Evolutionary conservation across 1,140 invertebrate genomes (phyloP), one percentile per base, ranked within the genome.

Genomic region (Leptinotarsa texana): DNA sequence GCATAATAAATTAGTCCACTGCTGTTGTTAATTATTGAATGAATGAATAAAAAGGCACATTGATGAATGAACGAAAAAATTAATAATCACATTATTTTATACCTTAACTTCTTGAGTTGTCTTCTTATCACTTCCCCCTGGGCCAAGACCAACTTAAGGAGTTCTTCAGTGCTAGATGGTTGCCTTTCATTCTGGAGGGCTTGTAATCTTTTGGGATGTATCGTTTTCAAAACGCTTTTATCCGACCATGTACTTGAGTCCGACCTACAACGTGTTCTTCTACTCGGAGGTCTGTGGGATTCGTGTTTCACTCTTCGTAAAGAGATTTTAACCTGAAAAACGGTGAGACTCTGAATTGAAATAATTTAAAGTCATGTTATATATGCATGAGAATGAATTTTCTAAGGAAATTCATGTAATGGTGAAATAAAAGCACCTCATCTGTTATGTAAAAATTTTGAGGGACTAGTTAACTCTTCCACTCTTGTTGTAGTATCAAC

Each of bases 41-140:
- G 6, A 33, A 33, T 33, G 1, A 6, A 33, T 33, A 8, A 33
- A 6, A 6, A 6, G 27, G 2, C 6, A 33, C 6, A 33, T 33
- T 33, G 27, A 33, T 33, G 27, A 33, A 42, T 11, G 8, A 42
- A 42, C 8, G 33, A 42, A 11, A 33, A 11, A 42, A 42, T 67
- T 2, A 42, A 42, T 42, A 11, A 11, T 11, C 8, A 42, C 33
- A 11, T 18, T 57, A n/a, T 18, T n/a, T 33, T 13, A 13, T 81
- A 91, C 90, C 89, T 88, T 67, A 91, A 83, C 82, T 90, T 89
- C 78, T 89, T 88, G 74, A 93, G 86, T 83, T 95, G 92, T 74
- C 90, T 89, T 78, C 93, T 90, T 75, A 95, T 93, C n/a, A 92
- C 93, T 82, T 93, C 90, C 79, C 93, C 93, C 86, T 95, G 93